Percentiles rank a stretch among this genome's conserved stretches.
Conservation (phyloP, 1,140 invertebrate genomes). For the Leptinotarsa lineolata region DNA sequence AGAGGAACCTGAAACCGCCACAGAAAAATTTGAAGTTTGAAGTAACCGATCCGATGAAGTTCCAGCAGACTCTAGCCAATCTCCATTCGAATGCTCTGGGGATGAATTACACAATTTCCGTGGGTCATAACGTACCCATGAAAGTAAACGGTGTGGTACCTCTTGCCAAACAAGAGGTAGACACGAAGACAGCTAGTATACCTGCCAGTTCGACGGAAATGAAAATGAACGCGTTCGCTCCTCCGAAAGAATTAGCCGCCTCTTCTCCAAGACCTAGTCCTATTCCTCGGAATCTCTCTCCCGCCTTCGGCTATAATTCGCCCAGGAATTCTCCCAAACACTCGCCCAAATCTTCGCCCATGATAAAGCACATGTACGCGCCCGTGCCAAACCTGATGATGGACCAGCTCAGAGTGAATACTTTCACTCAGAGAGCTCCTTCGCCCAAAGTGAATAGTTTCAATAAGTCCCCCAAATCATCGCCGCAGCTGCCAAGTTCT, state of each 20-base stretch:
- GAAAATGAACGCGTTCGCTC: conserved; percentile 17
- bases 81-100: conserved; percentile 52
- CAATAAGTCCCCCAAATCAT: background rate
- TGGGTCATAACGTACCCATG: conserved; percentile 38
- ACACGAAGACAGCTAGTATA: conserved; percentile 16
- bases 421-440: background rate
- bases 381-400: conserved; percentile 24
- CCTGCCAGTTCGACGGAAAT: background rate
- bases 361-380: conserved; percentile 41
- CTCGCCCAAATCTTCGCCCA: conserved; percentile 41
- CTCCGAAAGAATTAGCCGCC: no score
- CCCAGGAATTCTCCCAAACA: conserved; percentile 36
- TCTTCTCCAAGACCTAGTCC: background rate
- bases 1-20: conserved; percentile 26
- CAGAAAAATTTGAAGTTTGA: conserved; percentile 30
- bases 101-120: conserved; percentile 53
- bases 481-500: conserved; percentile 7
- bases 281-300: conserved; percentile 25
- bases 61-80: conserved; percentile 44
- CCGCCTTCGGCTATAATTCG: conserved; percentile 19
- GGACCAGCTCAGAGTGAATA: conserved; percentile 22
- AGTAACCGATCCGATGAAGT: conserved; percentile 11
- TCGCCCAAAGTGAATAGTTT: conserved; percentile 18
- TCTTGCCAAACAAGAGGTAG: conserved; percentile 30
- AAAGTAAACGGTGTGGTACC: conserved; percentile 36